phyloP scores from a whole-genome alignment of 2,797 vertebrate species.

The Diglossa cyanea region DNA sequence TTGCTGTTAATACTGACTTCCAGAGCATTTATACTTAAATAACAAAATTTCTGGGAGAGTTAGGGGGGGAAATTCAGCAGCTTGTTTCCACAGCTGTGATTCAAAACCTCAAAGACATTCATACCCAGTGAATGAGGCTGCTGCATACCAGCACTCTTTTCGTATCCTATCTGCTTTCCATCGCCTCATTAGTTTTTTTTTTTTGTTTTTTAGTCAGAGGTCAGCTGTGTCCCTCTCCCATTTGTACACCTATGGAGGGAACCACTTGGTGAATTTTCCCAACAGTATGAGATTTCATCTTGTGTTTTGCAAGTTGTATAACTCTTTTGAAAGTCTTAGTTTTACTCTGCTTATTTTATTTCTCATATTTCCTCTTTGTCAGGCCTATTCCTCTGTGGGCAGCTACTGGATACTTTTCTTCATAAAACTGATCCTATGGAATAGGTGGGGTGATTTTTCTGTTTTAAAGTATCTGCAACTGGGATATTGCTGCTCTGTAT shows the following conservation, averaged over 20 bases:
- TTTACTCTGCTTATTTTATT: background rate
- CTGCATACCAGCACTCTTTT: background rate
- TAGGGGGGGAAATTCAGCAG: constrained; percentile 4
- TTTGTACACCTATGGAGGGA: background rate
- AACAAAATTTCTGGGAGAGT: background rate
- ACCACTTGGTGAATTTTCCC: background rate
- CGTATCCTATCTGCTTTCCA: background rate
- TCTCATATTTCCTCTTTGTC: background rate
- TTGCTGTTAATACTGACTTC: background rate
- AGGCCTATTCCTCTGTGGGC: background rate
- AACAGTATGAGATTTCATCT: background rate
- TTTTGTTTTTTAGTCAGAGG: background rate
- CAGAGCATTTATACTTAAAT: background rate
- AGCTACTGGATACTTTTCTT: background rate
- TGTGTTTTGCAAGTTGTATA: background rate
- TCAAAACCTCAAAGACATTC: constrained; percentile 5
- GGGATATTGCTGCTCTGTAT: background rate
- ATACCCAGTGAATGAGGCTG: background rate
- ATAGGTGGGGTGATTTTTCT: background rate
- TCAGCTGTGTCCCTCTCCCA: background rate
- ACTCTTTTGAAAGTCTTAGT: background rate
- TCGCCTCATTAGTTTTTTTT: background rate
- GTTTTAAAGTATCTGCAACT: background rate
- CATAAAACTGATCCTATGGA: background rate
- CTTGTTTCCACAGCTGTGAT: constrained; percentile 24